These are phyloP conservation scores for Numida meleagris DNA, from an alignment of 2,113 vertebrate species.

Conservation along the genomic window DNA sequence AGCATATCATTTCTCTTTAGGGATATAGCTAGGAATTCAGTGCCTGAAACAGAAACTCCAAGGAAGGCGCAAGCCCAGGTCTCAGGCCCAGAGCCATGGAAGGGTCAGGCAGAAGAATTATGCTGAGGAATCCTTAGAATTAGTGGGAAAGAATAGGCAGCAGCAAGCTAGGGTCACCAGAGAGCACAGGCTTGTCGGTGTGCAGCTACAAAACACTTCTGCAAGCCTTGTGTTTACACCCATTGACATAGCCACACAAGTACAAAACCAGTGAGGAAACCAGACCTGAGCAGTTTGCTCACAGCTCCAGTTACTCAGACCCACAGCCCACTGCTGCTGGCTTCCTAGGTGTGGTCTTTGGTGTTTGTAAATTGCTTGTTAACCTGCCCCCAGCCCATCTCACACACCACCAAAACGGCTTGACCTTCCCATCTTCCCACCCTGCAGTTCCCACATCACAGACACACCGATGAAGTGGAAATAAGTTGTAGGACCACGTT, in stretches of 20 bases:
- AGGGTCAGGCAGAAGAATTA: background rate
- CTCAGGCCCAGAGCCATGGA: background rate
- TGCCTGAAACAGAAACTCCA: background rate
- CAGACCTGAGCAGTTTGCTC: background rate
- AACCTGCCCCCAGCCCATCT: background rate
- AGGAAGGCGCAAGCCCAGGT: background rate
- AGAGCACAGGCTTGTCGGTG: background rate
- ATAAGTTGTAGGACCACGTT: background rate
- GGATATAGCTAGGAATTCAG: background rate
- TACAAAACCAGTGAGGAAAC: background rate
- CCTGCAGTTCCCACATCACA: background rate
- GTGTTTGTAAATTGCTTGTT: background rate
- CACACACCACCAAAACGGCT: background rate
- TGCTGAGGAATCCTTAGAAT: background rate
- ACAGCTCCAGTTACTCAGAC: background rate
- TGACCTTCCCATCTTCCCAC: background rate
- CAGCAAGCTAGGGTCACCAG: background rate
- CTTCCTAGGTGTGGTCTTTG: background rate
- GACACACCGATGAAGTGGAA: background rate
- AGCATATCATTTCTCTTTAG: background rate
- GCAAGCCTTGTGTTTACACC: background rate
- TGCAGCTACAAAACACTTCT: background rate
- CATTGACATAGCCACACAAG: rapidly evolving
- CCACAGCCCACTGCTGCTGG: background rate
- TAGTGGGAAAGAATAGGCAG: background rate